phyloP scores from a whole-genome alignment of 2,888 invertebrate species.

The Troides helena region DNA sequence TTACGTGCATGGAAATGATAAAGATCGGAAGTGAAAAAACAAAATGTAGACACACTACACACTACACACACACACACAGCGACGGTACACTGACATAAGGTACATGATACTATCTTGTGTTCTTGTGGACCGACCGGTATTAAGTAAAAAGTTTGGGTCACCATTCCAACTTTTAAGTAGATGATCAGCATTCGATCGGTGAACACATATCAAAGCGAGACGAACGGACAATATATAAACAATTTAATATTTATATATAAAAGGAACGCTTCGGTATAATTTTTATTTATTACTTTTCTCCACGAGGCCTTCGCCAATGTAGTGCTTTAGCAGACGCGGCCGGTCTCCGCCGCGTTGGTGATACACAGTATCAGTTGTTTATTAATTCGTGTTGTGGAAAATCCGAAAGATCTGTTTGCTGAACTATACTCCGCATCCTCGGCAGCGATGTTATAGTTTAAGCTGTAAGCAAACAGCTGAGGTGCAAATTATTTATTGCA shows the following conservation, averaged over 20 bases:
- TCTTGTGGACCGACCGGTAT: constrained; percentile 29
- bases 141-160: constrained; percentile 30
- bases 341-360: constrained; percentile 30
- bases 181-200: constrained; percentile 45
- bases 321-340: constrained; percentile 28
- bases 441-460: constrained; percentile 58
- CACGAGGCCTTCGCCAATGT: constrained; percentile 8
- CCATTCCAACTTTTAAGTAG: constrained; percentile 37
- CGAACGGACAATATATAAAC: constrained; percentile 24
- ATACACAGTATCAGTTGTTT: constrained; percentile 49
- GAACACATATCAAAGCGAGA: constrained; percentile 40
- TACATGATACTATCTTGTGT: background rate
- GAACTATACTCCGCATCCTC: constrained; percentile 45
- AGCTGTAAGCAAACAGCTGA: constrained; percentile 57
- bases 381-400: constrained; percentile 61
- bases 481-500: constrained; percentile 48
- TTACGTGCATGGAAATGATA: background rate
- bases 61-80: no score
- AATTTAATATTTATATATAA: constrained; percentile 23
- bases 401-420: constrained; percentile 59
- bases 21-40: background rate
- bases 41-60: background rate
- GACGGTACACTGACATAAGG: background rate
- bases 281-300: constrained; percentile 15
- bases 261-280: constrained; percentile 10